phyloP scores from a whole-genome alignment of 2,113 vertebrate species.

The Motacilla tschutschensis region DNA sequence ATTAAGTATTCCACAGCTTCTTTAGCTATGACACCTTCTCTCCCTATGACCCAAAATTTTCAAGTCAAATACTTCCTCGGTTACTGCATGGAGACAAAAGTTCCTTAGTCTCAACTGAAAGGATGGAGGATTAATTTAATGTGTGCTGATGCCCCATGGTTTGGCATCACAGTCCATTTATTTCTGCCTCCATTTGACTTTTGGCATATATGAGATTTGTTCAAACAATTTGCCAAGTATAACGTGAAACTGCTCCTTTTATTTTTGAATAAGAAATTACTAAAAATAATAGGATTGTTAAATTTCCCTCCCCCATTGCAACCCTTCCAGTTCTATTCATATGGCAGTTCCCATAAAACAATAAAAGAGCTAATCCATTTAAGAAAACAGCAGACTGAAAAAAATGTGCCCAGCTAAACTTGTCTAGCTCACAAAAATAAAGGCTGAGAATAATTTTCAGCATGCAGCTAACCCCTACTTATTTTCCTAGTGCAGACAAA shows the following conservation, averaged over 20 bases:
- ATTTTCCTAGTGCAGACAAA: neutral
- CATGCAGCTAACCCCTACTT: neutral
- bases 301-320: neutral
- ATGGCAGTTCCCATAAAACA: neutral
- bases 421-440: slow-evolving; percentile 1
- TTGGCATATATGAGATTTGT: slow-evolving; percentile 29
- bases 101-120: slow-evolving; percentile 30
- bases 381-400: slow-evolving; percentile 29
- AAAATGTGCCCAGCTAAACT: neutral
- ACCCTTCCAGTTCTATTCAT: slow-evolving; percentile 16
- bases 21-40: slow-evolving; percentile 1
- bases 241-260: slow-evolving; percentile 22
- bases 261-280: slow-evolving; percentile 51
- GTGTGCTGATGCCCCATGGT: slow-evolving; percentile 19
- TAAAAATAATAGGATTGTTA: slow-evolving; percentile 54
- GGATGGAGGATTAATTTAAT: neutral
- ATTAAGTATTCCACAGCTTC: neutral
- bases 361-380: slow-evolving; percentile 36
- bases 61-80: slow-evolving; percentile 24
- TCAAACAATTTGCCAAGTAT: slow-evolving; percentile 21
- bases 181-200: slow-evolving; percentile 47
- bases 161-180: slow-evolving; percentile 49
- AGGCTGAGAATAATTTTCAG: slow-evolving; percentile 5
- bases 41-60: slow-evolving; percentile 12
- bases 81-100: slow-evolving; percentile 9